Percentiles rank a stretch among this genome's conserved stretches.
These are phyloP conservation scores for Hoplodrina ambigua DNA, from an alignment of 2,888 invertebrate genomes.

Conservation along the genomic window DNA sequence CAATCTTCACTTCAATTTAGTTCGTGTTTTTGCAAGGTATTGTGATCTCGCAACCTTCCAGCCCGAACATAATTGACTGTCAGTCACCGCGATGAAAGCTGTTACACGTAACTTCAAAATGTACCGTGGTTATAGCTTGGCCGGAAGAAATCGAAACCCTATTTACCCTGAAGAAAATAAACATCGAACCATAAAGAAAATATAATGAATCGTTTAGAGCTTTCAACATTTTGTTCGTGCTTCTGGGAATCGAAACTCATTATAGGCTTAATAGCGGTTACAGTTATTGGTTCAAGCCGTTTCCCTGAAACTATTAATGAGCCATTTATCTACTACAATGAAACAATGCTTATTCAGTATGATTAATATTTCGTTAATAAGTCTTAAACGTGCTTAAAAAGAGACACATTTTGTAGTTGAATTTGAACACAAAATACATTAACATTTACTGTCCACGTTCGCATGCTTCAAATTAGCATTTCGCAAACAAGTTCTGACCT, in stretches of 20 bases:
- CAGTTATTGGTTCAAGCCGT: conserved; percentile 32
- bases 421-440: conserved; percentile 51
- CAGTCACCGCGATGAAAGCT: conserved; percentile 48
- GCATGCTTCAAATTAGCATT: conserved; percentile 62
- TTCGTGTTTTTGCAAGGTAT: conserved; percentile 23
- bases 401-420: conserved; percentile 17
- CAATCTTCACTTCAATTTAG: conserved; percentile 1
- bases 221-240: conserved; percentile 28
- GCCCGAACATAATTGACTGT: conserved; percentile 42
- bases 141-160: conserved; percentile 34
- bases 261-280: conserved; percentile 31
- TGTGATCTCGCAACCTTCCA: conserved; percentile 28
- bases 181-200: conserved; percentile 28
- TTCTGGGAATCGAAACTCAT: conserved; percentile 54
- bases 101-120: conserved; percentile 42
- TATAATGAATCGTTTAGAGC: conserved; percentile 31
- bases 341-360: conserved; percentile 14
- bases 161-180: conserved; percentile 33
- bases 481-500: conserved; percentile 64
- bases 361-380: conserved; percentile 18
- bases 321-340: conserved; percentile 22
- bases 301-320: conserved; percentile 39
- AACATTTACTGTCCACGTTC: conserved; percentile 48
- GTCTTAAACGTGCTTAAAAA: conserved; percentile 26
- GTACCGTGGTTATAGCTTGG: conserved; percentile 28